phyloP scores from a whole-genome alignment of 1,140 invertebrate genomes.

The Drosophila jambulina region DNA sequence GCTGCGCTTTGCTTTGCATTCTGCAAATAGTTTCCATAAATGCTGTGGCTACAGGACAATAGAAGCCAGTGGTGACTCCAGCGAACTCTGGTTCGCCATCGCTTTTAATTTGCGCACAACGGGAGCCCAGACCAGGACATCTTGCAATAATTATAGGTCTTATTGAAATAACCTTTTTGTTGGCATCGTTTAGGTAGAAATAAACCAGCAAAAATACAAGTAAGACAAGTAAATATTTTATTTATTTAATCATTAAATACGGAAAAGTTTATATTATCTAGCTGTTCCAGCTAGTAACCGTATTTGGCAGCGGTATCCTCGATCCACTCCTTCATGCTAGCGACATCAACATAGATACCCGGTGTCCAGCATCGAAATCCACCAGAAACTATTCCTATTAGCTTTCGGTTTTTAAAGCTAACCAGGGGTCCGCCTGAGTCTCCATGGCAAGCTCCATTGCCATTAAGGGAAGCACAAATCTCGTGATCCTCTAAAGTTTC shows the following conservation, averaged over 20 bases:
- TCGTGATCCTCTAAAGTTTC: background rate
- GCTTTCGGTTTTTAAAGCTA: too few species aligned
- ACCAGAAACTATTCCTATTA: too few species aligned
- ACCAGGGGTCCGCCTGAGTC: too few species aligned
- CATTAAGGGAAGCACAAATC: too few species aligned
- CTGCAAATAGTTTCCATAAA: conserved; percentile 78
- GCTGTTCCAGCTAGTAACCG: background rate
- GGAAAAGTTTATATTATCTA: too few species aligned
- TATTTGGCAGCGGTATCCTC: background rate
- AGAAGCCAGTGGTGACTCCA: background rate
- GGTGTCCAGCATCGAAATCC: too few species aligned
- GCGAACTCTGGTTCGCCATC: conserved; percentile 30
- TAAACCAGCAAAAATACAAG: background rate
- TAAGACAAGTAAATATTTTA: too few species aligned
- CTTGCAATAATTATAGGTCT: conserved; percentile 13
- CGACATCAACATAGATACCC: too few species aligned
- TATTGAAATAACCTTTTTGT: background rate
- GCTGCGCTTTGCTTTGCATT: conserved; percentile 46
- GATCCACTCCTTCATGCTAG: background rate
- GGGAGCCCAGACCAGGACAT: conserved; percentile 11
- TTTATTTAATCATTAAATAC: too few species aligned
- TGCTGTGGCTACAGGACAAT: conserved; percentile 47
- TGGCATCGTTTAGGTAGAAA: background rate
- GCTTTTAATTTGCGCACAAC: conserved; percentile 66
- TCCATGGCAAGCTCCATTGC: too few species aligned